Evolutionary conservation across 1,140 invertebrate genomes (phyloP).

Genomic region (Lepidurus arcticus): DNA sequence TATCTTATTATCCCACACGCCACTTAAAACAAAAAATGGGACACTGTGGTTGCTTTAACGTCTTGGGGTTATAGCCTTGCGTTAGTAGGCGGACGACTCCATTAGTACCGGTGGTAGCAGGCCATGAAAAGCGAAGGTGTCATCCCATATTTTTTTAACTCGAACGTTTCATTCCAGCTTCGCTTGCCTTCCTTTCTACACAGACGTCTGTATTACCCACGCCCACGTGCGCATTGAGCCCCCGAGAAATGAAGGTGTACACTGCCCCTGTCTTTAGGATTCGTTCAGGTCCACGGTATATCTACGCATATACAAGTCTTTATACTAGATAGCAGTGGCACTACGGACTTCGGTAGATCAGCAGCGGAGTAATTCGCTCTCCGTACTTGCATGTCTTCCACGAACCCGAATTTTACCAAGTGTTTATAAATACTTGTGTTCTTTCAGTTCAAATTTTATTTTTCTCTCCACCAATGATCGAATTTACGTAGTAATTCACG

Average conservation of each 20-base stretch:
- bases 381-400: neutral
- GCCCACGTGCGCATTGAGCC: conserved; percentile 12
- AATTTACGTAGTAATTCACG: too few relatives aligned
- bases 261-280: neutral
- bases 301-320: neutral
- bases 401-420: neutral
- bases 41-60: neutral
- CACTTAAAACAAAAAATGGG: neutral
- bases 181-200: neutral
- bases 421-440: neutral
- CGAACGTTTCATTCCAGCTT: neutral
- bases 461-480: too few relatives aligned
- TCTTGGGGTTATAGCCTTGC: neutral
- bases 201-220: neutral
- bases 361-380: neutral
- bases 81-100: neutral
- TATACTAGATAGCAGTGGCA: neutral
- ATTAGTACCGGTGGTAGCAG: neutral
- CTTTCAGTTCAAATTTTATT: too few relatives aligned
- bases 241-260: neutral
- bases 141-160: neutral
- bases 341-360: neutral
- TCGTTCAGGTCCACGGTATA: neutral
- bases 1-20: too few relatives aligned
- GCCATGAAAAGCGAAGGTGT: neutral